A percentile compares a stretch with the other conserved stretches of the same genome.
Evolutionary conservation across 2,797 vertebrate species (phyloP).

Genomic region (Myotis pilosus): DNA sequence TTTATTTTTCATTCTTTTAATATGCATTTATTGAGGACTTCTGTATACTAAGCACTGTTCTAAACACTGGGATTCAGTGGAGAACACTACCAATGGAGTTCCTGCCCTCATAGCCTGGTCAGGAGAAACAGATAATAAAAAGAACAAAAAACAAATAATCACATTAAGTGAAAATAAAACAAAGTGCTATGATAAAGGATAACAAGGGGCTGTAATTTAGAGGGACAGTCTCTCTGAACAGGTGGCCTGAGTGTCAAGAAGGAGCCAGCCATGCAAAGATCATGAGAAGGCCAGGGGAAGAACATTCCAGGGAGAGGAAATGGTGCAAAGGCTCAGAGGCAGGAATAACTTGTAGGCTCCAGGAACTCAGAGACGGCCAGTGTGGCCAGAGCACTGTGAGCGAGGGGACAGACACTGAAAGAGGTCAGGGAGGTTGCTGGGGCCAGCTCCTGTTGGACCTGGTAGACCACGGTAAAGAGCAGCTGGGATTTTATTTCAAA

Average conservation of each 20-base stretch:
- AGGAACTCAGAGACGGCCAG: background rate
- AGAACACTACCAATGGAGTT: background rate
- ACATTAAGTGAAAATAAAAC: conserved; percentile 7
- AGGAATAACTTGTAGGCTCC: background rate
- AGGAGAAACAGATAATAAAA: background rate
- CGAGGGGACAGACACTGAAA: background rate
- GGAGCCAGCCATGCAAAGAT: background rate
- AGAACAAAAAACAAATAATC: background rate
- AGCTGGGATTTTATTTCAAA: conserved; percentile 22
- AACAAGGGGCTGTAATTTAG: background rate
- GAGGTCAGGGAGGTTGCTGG: background rate
- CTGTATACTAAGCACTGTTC: background rate
- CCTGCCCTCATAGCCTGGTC: background rate
- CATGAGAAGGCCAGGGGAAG: background rate
- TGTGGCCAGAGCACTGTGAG: background rate
- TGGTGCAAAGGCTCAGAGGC: background rate
- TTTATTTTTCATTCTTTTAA: background rate
- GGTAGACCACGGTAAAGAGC: background rate
- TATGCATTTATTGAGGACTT: conserved; percentile 8
- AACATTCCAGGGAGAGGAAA: background rate
- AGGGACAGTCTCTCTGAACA: background rate
- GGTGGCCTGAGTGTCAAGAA: conserved; percentile 1
- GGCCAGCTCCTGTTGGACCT: background rate
- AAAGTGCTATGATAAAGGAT: background rate
- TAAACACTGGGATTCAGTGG: background rate